phyloP scores from a whole-genome alignment of 2,888 invertebrate genomes.

The Tyria jacobaeae region DNA sequence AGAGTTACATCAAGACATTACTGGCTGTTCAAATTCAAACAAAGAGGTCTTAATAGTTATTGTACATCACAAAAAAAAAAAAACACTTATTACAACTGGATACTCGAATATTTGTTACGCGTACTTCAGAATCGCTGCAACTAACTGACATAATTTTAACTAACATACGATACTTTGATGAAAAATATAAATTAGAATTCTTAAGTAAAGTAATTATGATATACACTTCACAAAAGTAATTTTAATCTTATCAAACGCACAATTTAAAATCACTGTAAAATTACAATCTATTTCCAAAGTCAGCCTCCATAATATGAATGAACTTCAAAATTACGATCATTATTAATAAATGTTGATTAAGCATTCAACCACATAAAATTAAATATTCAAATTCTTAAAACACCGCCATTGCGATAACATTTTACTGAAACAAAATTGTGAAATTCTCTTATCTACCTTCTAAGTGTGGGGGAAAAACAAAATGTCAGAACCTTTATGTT shows the following conservation, averaged over 20 bases:
- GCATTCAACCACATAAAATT: slow-evolving; percentile 53
- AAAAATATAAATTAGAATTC: too few relatives aligned
- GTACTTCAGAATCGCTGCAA: too few relatives aligned
- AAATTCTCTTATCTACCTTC: slow-evolving; percentile 52
- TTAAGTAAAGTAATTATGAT: too few relatives aligned
- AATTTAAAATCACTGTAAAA: slow-evolving; percentile 13
- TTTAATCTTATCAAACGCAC: slow-evolving; percentile 2
- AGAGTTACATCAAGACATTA: too few relatives aligned
- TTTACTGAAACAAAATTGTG: slow-evolving; percentile 53
- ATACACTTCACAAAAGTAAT: neutral
- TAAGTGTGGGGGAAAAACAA: slow-evolving; percentile 53
- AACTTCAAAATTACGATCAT: slow-evolving; percentile 33
- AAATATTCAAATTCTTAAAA: slow-evolving; percentile 62
- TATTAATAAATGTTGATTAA: slow-evolving; percentile 50
- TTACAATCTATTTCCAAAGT: slow-evolving; percentile 11
- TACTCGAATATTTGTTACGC: too few relatives aligned
- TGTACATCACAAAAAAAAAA: too few relatives aligned
- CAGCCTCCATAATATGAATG: slow-evolving; percentile 23
- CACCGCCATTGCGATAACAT: slow-evolving; percentile 53
- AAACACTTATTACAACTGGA: too few relatives aligned
- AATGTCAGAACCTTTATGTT: slow-evolving; percentile 36
- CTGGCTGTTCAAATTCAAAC: too few relatives aligned
- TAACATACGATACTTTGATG: too few relatives aligned
- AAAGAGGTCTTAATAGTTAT: too few relatives aligned
- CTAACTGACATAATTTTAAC: too few relatives aligned